Percentiles rank a stretch among this genome's conserved stretches.
Evolutionary conservation across 2,888 invertebrate genomes (phyloP).

Genomic region (Phlogophora meticulosa): DNA sequence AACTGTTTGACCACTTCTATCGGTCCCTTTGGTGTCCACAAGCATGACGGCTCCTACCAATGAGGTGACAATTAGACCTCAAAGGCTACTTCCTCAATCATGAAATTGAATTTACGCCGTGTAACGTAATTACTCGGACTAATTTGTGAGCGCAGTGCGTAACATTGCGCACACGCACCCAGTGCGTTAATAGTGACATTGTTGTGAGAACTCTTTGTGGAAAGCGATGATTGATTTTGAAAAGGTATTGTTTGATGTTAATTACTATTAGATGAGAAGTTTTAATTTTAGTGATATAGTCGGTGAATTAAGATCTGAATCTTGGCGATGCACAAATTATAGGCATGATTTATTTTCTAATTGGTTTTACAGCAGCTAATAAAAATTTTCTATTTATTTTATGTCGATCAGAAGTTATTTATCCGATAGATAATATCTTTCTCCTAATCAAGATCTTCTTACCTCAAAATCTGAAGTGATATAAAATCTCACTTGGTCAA

Average conservation of each 20-base stretch:
- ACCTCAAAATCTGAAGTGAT: background rate
- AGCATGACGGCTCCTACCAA: slow-evolving; percentile 37
- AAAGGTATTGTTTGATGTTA: slow-evolving; percentile 44
- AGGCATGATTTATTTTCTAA: no score
- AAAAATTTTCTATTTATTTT: no score
- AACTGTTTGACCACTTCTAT: background rate
- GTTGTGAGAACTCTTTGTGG: slow-evolving; percentile 59
- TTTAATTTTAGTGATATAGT: background rate
- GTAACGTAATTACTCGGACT: slow-evolving; percentile 80
- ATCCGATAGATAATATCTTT: no score
- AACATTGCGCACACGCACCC: slow-evolving; percentile 67
- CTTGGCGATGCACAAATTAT: no score
- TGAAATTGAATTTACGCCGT: slow-evolving; percentile 76
- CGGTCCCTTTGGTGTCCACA: background rate
- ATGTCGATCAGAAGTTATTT: no score
- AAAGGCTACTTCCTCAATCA: slow-evolving; percentile 75
- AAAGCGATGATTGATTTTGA: slow-evolving; percentile 69
- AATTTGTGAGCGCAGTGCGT: slow-evolving; percentile 83
- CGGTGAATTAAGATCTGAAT: background rate
- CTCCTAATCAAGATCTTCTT: background rate
- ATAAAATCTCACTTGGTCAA: background rate
- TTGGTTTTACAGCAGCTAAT: no score
- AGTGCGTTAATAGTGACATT: slow-evolving; percentile 75
- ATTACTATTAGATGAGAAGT: background rate
- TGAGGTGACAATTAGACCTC: slow-evolving; percentile 61